Conservation (phyloP, 2,888 invertebrate species). For the Leptinotarsa tumamoca region DNA sequence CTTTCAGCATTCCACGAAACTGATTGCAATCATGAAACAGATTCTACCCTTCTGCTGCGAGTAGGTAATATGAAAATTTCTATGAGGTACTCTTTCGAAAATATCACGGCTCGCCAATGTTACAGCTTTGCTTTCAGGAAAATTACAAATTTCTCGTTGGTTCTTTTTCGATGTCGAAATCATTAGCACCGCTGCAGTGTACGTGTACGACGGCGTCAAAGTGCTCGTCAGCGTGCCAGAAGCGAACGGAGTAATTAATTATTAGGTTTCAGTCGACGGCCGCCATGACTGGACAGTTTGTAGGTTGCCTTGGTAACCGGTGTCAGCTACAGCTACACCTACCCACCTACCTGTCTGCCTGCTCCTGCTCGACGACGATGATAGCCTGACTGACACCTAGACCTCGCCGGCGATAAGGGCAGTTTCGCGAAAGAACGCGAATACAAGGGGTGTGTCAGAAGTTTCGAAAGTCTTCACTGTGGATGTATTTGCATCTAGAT, state of each 20-base stretch:
- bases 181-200: slow-evolving; percentile 30
- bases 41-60: background rate
- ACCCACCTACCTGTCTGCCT: slow-evolving; percentile 58
- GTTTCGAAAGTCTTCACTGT: background rate
- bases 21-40: background rate
- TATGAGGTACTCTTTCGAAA: background rate
- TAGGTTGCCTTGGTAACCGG: slow-evolving; percentile 61
- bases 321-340: slow-evolving; percentile 57
- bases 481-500: background rate
- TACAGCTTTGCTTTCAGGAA: slow-evolving; percentile 29
- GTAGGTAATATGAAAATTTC: background rate
- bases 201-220: slow-evolving; percentile 21
- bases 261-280: slow-evolving; percentile 64
- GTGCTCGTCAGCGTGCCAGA: slow-evolving; percentile 34
- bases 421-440: background rate
- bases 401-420: slow-evolving; percentile 32
- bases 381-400: slow-evolving; percentile 36
- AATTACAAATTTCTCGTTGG: slow-evolving; percentile 39
- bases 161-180: slow-evolving; percentile 32
- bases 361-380: slow-evolving; percentile 30
- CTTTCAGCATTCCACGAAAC: background rate
- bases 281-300: slow-evolving; percentile 63
- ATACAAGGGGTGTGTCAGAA: background rate
- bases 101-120: background rate
- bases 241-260: slow-evolving; percentile 61